A percentile compares a stretch with the other conserved stretches of the same genome.
phyloP scores from a whole-genome alignment of 2,113 vertebrate genomes.

The Paratilapia polleni region DNA sequence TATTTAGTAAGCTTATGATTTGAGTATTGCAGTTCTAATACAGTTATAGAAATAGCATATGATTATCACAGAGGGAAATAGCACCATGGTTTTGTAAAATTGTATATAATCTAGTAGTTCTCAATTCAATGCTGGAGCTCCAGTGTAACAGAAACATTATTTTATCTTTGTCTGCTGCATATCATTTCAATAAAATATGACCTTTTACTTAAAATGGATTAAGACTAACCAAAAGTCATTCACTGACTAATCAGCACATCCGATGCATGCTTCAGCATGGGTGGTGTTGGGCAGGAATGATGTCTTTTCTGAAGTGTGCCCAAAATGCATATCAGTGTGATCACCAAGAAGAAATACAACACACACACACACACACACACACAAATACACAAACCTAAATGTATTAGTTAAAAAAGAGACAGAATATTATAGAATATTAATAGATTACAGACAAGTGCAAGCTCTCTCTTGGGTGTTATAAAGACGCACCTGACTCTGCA shows the following conservation, averaged over 20 bases:
- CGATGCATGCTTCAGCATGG: background rate
- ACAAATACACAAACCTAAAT: background rate
- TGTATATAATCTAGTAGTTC: background rate
- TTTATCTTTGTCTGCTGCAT: background rate
- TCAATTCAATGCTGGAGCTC: background rate
- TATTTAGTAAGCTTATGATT: background rate
- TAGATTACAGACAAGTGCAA: background rate
- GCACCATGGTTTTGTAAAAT: background rate
- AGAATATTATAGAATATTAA: background rate
- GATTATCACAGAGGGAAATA: background rate
- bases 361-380: too few species aligned
- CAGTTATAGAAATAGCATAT: background rate
- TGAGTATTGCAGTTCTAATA: background rate
- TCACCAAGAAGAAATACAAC: background rate
- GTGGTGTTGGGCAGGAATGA: background rate
- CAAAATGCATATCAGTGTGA: background rate
- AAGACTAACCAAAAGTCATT: background rate
- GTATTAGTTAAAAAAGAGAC: background rate
- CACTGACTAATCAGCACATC: background rate
- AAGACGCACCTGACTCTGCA: conserved; percentile 17
- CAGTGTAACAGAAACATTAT: background rate
- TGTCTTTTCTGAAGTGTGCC: background rate
- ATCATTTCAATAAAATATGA: background rate
- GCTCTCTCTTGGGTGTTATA: background rate
- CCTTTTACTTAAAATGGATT: background rate